These are phyloP conservation scores for Leptopilina clavipes DNA, from an alignment of 1,140 invertebrate genomes.

Conservation along the genomic window DNA sequence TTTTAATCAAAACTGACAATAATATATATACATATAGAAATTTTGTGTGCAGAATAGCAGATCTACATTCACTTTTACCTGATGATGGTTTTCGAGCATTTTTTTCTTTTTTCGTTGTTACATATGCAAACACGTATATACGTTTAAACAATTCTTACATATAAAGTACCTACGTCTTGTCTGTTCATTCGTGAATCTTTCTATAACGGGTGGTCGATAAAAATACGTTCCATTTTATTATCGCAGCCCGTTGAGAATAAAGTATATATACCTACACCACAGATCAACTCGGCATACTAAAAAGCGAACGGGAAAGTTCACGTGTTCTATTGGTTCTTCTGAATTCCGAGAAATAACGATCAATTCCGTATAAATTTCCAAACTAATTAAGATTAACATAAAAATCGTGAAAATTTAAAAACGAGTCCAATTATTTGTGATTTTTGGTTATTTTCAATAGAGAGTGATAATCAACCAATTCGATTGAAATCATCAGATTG, in stretches of 20 bases:
- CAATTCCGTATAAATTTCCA: background rate
- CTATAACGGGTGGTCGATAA: conserved; percentile 21
- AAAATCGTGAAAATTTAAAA: too few relatives aligned
- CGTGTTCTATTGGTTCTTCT: background rate
- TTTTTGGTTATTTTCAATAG: too few relatives aligned
- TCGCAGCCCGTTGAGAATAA: conserved; percentile 5
- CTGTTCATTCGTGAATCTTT: background rate
- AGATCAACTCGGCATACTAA: conserved; percentile 21
- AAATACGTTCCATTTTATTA: conserved; percentile 17
- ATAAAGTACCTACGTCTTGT: background rate
- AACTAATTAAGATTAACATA: background rate
- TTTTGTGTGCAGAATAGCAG: too few relatives aligned
- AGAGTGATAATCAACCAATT: background rate
- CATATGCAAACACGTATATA: conserved; percentile 14
- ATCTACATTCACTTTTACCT: background rate
- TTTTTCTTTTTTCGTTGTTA: background rate
- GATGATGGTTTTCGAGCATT: background rate
- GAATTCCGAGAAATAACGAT: background rate
- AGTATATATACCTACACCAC: too few relatives aligned
- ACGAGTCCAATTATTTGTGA: too few relatives aligned
- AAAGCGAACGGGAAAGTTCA: conserved; percentile 9
- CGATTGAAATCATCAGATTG: background rate
- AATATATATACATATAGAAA: too few relatives aligned
- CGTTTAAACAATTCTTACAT: background rate
- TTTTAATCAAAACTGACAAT: too few relatives aligned